Evolutionary conservation across 2,888 invertebrate genomes (phyloP).

Genomic region (Himalopsyche anomala): DNA sequence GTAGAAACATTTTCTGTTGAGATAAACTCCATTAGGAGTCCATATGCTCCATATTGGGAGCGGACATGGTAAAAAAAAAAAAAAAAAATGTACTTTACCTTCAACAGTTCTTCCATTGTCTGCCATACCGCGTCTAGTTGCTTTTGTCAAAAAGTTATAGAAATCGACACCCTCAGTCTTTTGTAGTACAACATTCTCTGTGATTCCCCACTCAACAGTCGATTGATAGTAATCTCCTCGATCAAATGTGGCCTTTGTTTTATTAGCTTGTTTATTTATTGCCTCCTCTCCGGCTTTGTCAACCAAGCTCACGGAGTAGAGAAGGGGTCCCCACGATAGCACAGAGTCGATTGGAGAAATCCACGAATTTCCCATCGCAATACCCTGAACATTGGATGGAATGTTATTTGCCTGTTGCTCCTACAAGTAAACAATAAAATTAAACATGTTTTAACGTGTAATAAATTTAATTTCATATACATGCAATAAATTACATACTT

Average conservation of each 20-base stretch:
- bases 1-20: too few relatives aligned
- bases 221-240: slow-evolving; percentile 78
- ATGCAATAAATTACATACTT: too few relatives aligned
- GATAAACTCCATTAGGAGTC: too few relatives aligned
- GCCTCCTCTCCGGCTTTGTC: slow-evolving; percentile 80
- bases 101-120: neutral
- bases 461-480: too few relatives aligned
- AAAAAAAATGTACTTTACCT: neutral
- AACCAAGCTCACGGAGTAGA: slow-evolving; percentile 84
- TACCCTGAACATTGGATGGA: slow-evolving; percentile 84
- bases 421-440: slow-evolving; percentile 69
- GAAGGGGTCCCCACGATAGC: slow-evolving; percentile 88
- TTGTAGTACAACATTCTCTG: slow-evolving; percentile 80
- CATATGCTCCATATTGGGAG: too few relatives aligned
- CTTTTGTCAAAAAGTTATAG: slow-evolving; percentile 85
- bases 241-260: slow-evolving; percentile 78
- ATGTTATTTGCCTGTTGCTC: slow-evolving; percentile 81
- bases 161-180: slow-evolving; percentile 85
- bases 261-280: slow-evolving; percentile 78
- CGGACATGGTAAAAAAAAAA: too few relatives aligned
- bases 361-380: slow-evolving; percentile 93
- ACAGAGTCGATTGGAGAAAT: slow-evolving; percentile 91
- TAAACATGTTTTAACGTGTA: too few relatives aligned
- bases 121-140: neutral
- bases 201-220: slow-evolving; percentile 80